Evolutionary conservation across 2,888 invertebrate genomes (phyloP).

Genomic region (Protonemura montana): DNA sequence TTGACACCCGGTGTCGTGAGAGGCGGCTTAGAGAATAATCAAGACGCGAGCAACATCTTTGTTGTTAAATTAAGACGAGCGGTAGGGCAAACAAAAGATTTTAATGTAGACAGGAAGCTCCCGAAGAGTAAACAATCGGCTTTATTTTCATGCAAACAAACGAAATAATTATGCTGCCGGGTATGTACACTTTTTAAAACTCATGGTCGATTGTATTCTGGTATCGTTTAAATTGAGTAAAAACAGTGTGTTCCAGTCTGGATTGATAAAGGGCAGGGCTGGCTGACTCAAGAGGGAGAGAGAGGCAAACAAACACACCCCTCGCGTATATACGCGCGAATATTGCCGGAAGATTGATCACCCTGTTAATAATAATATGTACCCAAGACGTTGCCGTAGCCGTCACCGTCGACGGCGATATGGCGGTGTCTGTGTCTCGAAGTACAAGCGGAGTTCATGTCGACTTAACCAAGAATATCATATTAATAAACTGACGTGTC

Average conservation of each 20-base stretch:
- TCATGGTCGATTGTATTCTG: not conserved
- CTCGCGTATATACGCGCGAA: not conserved
- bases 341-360: not conserved
- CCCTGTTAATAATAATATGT: constrained; percentile 24
- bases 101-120: not conserved
- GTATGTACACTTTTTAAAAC: not conserved
- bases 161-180: not conserved
- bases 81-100: not conserved
- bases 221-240: not conserved
- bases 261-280: not conserved
- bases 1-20: not conserved
- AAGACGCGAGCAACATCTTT: not conserved
- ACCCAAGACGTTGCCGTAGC: not conserved
- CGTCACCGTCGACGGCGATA: not conserved
- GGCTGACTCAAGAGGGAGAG: not conserved
- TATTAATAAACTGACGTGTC: not conserved
- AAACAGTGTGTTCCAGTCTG: not conserved
- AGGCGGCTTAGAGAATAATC: not conserved
- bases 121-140: not conserved
- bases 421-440: not conserved
- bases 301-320: not conserved
- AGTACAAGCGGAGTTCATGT: not conserved
- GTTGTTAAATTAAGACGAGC: not conserved
- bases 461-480: not conserved
- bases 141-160: not conserved